A percentile compares a stretch with the other conserved stretches of the same genome.
Conservation (phyloP, 1,140 invertebrate genomes). For the Drosophila pallidifrons region DNA sequence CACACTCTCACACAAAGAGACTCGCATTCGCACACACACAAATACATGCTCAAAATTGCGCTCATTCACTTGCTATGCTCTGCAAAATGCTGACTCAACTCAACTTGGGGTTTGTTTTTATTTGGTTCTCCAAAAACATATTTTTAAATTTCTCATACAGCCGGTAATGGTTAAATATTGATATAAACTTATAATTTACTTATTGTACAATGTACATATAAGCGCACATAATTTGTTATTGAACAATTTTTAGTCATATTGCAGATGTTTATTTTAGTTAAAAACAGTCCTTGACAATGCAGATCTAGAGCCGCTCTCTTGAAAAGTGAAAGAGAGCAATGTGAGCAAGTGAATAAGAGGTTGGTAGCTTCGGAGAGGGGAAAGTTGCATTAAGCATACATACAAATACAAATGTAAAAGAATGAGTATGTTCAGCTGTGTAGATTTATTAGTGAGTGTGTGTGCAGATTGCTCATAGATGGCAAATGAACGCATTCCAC, state of each 20-base stretch:
- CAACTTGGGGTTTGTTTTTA: conserved; percentile 35
- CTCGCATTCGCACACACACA: conserved; percentile 21
- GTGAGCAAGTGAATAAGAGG: neutral
- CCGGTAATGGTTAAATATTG: conserved; percentile 4
- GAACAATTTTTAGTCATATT: conserved; percentile 9
- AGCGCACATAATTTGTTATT: neutral
- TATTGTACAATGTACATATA: neutral
- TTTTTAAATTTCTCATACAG: conserved; percentile 28
- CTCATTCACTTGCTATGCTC: conserved; percentile 57
- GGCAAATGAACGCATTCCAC: conserved; percentile 55
- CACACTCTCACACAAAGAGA: conserved; percentile 15
- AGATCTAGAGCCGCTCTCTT: conserved; percentile 28
- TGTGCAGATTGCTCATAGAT: conserved; percentile 54
- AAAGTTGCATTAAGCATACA: conserved; percentile 26
- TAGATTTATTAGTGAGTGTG: conserved; percentile 6
- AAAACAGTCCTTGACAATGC: conserved; percentile 12
- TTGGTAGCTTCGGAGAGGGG: conserved; percentile 39
- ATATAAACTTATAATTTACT: neutral
- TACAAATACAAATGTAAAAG: neutral
- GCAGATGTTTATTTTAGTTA: neutral
- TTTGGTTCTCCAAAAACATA: conserved; percentile 22
- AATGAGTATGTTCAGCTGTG: neutral
- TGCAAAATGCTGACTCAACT: conserved; percentile 48
- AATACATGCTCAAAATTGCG: conserved; percentile 26
- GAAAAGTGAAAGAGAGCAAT: conserved; percentile 46